Conservation (phyloP, 2,888 invertebrate species). For the Pollenia angustigena region DNA sequence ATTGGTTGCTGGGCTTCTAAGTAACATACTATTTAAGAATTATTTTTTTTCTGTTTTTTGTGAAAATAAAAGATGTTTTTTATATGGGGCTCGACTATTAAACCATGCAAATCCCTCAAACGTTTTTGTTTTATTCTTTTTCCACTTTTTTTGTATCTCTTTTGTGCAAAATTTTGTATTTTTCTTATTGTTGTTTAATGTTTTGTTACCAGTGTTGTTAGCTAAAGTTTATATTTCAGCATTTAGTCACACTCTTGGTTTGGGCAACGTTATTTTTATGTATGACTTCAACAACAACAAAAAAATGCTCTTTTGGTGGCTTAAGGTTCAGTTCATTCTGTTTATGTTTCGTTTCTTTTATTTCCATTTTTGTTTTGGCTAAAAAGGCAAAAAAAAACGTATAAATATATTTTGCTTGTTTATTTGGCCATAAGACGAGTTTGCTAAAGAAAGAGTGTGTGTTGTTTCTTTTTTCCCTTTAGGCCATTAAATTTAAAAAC, state of each 20-base stretch:
- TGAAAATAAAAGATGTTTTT: constrained; percentile 35
- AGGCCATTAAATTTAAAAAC: constrained; percentile 66
- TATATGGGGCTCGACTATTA: constrained; percentile 7
- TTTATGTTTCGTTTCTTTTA: constrained; percentile 48
- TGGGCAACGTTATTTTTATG: constrained; percentile 32
- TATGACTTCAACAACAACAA: constrained; percentile 24
- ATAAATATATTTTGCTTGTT: constrained; percentile 34
- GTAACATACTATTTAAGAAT: constrained; percentile 10
- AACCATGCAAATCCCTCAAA: constrained; percentile 52
- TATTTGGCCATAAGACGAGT: constrained; percentile 55
- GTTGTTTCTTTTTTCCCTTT: constrained; percentile 39
- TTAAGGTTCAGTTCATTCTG: constrained; percentile 55
- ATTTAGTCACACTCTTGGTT: constrained; percentile 65
- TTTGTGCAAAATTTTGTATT: constrained; percentile 9
- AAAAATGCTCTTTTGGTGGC: constrained; percentile 45
- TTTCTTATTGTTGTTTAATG: background rate
- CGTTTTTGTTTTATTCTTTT: background rate
- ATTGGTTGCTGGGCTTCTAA: background rate
- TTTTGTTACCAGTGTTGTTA: constrained; percentile 41
- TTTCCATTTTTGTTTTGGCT: constrained; percentile 50
- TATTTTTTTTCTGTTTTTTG: constrained; percentile 25
- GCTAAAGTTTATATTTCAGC: constrained; percentile 49
- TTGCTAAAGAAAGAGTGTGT: constrained; percentile 26
- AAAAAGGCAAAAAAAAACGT: constrained; percentile 34
- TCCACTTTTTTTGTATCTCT: background rate